Evolutionary conservation across 2,113 vertebrate genomes (phyloP).

Genomic region (Hemibagrus wyckioides): DNA sequence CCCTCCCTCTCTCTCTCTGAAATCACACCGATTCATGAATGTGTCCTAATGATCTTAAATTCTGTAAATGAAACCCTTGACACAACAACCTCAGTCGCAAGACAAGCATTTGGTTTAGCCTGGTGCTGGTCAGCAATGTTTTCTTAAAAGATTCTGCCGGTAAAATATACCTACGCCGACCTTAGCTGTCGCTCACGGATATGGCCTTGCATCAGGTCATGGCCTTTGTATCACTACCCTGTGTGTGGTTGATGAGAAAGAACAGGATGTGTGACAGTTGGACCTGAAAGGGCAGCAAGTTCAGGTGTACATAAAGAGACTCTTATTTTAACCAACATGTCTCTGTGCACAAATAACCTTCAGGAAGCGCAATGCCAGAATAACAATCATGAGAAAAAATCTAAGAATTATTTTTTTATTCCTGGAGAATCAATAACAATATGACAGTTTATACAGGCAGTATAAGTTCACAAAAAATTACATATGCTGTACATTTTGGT

Average conservation of each 20-base stretch:
- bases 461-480: neutral
- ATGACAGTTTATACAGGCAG: neutral
- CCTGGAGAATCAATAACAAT: neutral
- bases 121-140: neutral
- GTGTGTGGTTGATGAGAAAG: slow-evolving; percentile 31
- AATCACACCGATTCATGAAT: neutral
- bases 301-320: neutral
- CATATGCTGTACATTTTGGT: neutral
- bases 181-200: slow-evolving; percentile 34
- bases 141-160: slow-evolving; percentile 12
- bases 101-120: neutral
- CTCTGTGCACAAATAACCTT: neutral
- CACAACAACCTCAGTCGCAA: neutral
- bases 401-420: neutral
- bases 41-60: neutral
- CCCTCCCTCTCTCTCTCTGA: neutral
- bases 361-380: neutral
- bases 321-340: slow-evolving; percentile 3
- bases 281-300: neutral
- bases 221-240: slow-evolving; percentile 15
- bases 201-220: slow-evolving; percentile 33
- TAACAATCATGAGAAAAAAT: neutral
- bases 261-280: slow-evolving; percentile 23
- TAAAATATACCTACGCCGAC: slow-evolving; percentile 9
- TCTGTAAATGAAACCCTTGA: neutral